Conservation (phyloP, 1,140 invertebrate species). For the Temnothorax longispinosus region DNA sequence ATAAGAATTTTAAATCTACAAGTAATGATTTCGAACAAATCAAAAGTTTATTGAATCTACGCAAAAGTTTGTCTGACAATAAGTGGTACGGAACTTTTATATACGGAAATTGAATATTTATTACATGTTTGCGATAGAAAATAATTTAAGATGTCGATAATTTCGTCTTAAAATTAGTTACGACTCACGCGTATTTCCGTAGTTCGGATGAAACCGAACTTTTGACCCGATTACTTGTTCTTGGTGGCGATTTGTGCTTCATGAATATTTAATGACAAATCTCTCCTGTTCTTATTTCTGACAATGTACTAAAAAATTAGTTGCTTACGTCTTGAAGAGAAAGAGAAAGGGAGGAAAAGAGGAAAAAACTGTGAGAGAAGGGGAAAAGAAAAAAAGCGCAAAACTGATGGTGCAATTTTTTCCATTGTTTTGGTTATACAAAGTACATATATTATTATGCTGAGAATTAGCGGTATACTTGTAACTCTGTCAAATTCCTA, state of each 20-base stretch:
- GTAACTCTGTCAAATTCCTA: not conserved
- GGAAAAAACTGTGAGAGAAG: no score
- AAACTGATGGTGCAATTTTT: not conserved
- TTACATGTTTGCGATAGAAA: conserved; percentile 4
- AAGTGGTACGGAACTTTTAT: not conserved
- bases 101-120: not conserved
- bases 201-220: conserved; percentile 3
- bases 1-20: not conserved
- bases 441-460: not conserved
- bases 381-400: not conserved
- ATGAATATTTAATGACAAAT: conserved; percentile 26
- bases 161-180: not conserved
- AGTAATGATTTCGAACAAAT: not conserved
- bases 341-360: no score
- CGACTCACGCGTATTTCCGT: not conserved
- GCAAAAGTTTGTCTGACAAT: not conserved
- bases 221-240: conserved; percentile 1
- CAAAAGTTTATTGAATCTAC: not conserved
- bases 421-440: not conserved
- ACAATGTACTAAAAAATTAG: no score
- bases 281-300: not conserved
- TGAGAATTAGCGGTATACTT: not conserved
- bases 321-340: no score
- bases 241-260: not conserved
- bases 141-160: not conserved